These are phyloP conservation scores for Vanessa cardui DNA, from an alignment of 2,888 invertebrate species.

Conservation along the genomic window DNA sequence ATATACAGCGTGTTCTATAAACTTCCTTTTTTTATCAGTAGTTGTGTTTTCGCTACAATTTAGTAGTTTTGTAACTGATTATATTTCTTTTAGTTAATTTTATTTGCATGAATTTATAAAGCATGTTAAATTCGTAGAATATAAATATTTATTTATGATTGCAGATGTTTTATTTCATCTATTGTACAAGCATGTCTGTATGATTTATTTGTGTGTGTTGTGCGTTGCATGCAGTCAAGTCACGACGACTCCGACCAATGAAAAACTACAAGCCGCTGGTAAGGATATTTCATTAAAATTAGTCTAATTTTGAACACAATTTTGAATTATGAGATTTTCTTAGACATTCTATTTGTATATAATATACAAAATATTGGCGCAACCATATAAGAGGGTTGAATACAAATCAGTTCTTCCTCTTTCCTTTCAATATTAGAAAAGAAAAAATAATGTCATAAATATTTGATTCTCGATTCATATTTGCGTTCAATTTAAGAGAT, in stretches of 20 bases:
- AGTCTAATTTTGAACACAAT: conserved; percentile 3
- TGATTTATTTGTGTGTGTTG: conserved; percentile 61
- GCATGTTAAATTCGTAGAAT: conserved; percentile 2
- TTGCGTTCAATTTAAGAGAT: too few relatives aligned
- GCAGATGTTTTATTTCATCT: conserved; percentile 35
- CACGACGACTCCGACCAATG: conserved; percentile 62
- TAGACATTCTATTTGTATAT: too few relatives aligned
- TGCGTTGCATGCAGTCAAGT: conserved; percentile 73
- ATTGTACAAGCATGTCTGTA: conserved; percentile 49
- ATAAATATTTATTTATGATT: conserved; percentile 32
- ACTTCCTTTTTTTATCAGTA: too few relatives aligned
- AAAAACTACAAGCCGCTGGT: conserved; percentile 77
- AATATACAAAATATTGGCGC: too few relatives aligned
- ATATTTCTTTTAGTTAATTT: not conserved
- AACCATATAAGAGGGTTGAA: too few relatives aligned
- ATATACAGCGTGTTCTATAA: too few relatives aligned
- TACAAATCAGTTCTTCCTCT: too few relatives aligned
- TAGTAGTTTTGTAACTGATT: not conserved
- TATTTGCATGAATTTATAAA: conserved; percentile 5
- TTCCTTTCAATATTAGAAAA: too few relatives aligned
- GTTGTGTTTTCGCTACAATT: not conserved
- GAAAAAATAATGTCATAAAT: too few relatives aligned
- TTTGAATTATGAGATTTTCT: too few relatives aligned
- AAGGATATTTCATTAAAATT: conserved; percentile 47
- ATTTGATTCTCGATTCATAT: too few relatives aligned